phyloP scores from a whole-genome alignment of 1,140 invertebrate genomes.

The Hyphantria cunea region DNA sequence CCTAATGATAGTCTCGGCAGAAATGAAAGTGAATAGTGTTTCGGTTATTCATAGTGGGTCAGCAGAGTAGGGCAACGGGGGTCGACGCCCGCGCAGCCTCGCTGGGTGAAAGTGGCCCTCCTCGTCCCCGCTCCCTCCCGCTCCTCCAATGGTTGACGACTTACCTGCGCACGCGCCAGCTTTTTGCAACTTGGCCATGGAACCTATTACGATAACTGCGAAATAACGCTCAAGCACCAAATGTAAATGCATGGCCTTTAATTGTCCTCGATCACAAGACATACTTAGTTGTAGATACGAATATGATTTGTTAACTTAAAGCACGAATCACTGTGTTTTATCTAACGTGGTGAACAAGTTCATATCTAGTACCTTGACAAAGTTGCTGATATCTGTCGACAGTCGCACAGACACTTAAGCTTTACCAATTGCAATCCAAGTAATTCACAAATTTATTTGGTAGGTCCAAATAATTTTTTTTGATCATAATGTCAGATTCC shows the following conservation, averaged over 20 bases:
- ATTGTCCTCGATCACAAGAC: conserved; percentile 55
- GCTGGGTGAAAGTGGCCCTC: conserved; percentile 76
- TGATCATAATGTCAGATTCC: too few species aligned
- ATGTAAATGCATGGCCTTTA: conserved; percentile 69
- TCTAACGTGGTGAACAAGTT: too few species aligned
- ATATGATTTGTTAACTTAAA: conserved; percentile 1
- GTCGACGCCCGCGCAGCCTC: conserved; percentile 80
- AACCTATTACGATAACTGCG: conserved; percentile 73
- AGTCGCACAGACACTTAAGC: too few species aligned
- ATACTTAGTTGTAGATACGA: conserved; percentile 23
- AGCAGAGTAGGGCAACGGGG: conserved; percentile 76
- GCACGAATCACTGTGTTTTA: background rate
- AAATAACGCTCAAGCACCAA: conserved; percentile 65
- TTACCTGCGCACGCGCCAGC: conserved; percentile 71
- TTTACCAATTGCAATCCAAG: too few species aligned
- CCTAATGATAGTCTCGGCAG: conserved; percentile 65
- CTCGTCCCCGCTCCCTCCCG: conserved; percentile 57
- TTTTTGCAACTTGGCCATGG: conserved; percentile 80
- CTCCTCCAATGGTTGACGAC: conserved; percentile 55
- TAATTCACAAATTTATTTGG: too few species aligned
- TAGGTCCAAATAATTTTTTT: too few species aligned
- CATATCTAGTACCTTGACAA: too few species aligned
- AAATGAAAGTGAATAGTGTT: conserved; percentile 78
- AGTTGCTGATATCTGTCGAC: too few species aligned
- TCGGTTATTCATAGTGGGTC: conserved; percentile 73